A percentile compares a stretch with the other conserved stretches of the same genome.
Evolutionary conservation across 2,888 invertebrate genomes (phyloP).

Genomic region (Keiferia lycopersicella): DNA sequence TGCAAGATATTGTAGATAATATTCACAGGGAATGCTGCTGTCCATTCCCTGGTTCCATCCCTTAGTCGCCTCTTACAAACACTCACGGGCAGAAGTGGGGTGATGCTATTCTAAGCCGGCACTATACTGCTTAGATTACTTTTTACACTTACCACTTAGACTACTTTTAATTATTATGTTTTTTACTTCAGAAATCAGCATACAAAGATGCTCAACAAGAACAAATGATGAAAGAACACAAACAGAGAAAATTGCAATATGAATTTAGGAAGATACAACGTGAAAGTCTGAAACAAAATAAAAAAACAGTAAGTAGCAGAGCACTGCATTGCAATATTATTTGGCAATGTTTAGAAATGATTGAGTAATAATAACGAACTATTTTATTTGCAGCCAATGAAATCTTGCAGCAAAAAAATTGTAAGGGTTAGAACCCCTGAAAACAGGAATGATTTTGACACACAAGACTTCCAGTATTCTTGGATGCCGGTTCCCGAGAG

Average conservation of each 20-base stretch:
- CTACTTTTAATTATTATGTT: not conserved
- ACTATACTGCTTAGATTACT: too few relatives aligned
- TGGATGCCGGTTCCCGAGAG: slow-evolving; percentile 77
- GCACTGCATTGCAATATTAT: not conserved
- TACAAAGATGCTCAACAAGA: slow-evolving; percentile 63
- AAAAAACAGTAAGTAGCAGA: slow-evolving; percentile 43
- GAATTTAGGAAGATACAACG: slow-evolving; percentile 66
- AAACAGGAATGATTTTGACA: slow-evolving; percentile 42
- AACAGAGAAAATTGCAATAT: slow-evolving; percentile 62
- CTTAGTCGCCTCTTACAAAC: too few relatives aligned
- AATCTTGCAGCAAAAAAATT: not conserved
- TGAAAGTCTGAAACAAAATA: slow-evolving; percentile 54
- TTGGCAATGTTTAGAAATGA: too few relatives aligned
- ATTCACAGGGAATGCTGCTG: too few relatives aligned
- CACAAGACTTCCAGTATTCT: slow-evolving; percentile 63
- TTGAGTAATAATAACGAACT: not conserved
- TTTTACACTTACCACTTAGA: too few relatives aligned
- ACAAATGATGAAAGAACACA: slow-evolving; percentile 53
- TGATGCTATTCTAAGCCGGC: too few relatives aligned
- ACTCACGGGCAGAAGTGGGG: too few relatives aligned
- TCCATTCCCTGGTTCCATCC: too few relatives aligned
- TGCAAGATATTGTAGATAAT: too few relatives aligned
- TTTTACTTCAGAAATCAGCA: slow-evolving; percentile 56
- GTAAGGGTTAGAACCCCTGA: not conserved
- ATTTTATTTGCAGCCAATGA: slow-evolving; percentile 44